Percentiles rank a stretch among this genome's conserved stretches.
Evolutionary conservation across 2,113 vertebrate species (phyloP).

Genomic region (Pseudopodoces humilis): DNA sequence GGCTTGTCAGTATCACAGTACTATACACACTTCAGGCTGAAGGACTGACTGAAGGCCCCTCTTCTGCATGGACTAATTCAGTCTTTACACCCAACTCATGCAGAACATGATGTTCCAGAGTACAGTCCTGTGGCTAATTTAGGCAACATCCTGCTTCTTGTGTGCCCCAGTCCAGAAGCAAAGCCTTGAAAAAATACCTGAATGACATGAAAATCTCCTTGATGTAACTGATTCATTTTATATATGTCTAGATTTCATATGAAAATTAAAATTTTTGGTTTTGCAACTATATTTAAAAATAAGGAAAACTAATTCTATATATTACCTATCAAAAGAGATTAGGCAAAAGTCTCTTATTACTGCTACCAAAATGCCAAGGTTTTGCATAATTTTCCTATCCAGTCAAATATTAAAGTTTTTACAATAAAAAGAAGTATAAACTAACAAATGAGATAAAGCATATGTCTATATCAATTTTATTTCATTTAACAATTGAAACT

Average conservation of each 20-base stretch:
- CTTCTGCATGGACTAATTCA: background rate
- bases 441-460: background rate
- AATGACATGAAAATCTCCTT: background rate
- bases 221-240: background rate
- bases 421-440: background rate
- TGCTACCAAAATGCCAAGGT: background rate
- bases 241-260: background rate
- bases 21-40: background rate
- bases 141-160: background rate
- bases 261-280: background rate
- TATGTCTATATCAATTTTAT: background rate
- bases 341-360: background rate
- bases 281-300: background rate
- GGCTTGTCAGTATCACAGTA: background rate
- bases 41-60: background rate
- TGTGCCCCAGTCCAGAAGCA: background rate
- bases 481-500: background rate
- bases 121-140: background rate
- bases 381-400: background rate
- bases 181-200: background rate
- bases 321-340: background rate
- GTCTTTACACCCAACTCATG: background rate
- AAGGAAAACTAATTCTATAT: background rate
- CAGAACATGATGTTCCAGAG: background rate
- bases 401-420: background rate